Base-by-base conservation (phyloP, 2,797 vertebrate species). In the Sebastes vulpes region DNA sequence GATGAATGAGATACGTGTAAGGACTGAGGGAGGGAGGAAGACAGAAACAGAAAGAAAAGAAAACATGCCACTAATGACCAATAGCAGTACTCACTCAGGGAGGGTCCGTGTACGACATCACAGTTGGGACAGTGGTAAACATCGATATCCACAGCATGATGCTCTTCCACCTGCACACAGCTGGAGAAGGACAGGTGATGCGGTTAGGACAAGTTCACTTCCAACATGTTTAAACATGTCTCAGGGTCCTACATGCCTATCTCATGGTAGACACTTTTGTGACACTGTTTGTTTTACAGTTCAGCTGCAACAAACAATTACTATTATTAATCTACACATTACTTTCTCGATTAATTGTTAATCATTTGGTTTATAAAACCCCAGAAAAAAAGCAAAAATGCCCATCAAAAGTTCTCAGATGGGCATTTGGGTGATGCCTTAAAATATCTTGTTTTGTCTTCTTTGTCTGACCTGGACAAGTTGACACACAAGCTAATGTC, bases 61-160 rank as follows among this genome's bases (percentile, higher is more conserved):
- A 38, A 78, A 5, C 9, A 31, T 8, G 35, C 18, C 5, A 67
- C 35, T 48, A 50, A 82, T 42, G 61, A 83, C 1, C 64, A 21
- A 77, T 2, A 54, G 10, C 60, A 38, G 61, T 92, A 98, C 98
- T 98, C 96, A 99, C 98, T 99, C 92, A 98, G 92, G 92, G 98
- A 99, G 94, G 97, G 95, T 93, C 98, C 98, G 35, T 97, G 97
- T 65, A 96, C 90, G 74, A 96, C 87, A 70, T 98, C 97, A 94
- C 99, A 99, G 96, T 97, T 99, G 85, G 99, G 99, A 96, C 99
- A 99, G 95, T 99, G 98, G 93, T 99, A 99, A 7, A 99, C 96
- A 83, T 99, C 99, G 76, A 99, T 99, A 88, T 99, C 98, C 93
- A 98, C 96, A 59, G 99, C 98, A 95, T 99, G 97, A 89, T 99